phyloP scores from a whole-genome alignment of 23 tunicate species.

The Phallusia fumigata region DNA sequence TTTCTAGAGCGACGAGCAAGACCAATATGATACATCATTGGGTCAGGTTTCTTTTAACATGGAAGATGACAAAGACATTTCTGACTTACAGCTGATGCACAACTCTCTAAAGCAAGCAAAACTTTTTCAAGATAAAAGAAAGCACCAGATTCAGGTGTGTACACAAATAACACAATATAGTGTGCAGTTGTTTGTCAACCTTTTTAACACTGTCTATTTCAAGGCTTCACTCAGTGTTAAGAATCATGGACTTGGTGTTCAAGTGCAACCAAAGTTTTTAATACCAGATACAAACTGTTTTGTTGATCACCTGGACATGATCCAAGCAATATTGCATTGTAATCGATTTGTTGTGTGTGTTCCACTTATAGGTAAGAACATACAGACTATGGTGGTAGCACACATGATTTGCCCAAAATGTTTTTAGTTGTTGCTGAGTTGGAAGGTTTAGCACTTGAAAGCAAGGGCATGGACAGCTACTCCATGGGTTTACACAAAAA shows the following conservation, averaged over 20 bases:
- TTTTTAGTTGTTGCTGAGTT: constrained; percentile 60
- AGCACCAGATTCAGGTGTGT: constrained; percentile 48
- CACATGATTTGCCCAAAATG: too few species aligned
- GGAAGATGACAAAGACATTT: constrained; percentile 22
- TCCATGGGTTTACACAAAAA: constrained; percentile 45
- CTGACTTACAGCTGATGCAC: constrained; percentile 27
- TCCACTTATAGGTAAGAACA: constrained; percentile 73
- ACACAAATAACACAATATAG: background rate
- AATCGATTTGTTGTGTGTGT: constrained; percentile 49
- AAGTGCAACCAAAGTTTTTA: constrained; percentile 58
- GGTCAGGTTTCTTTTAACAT: background rate
- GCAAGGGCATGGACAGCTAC: constrained; percentile 51
- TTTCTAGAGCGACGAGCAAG: background rate
- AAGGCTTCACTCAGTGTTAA: constrained; percentile 57
- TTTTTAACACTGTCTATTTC: background rate
- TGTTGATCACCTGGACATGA: constrained; percentile 61
- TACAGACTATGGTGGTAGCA: too few species aligned
- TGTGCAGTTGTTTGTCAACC: background rate
- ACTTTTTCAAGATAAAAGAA: constrained; percentile 59
- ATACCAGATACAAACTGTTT: constrained; percentile 94
- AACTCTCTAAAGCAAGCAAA: constrained; percentile 53
- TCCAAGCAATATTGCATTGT: constrained; percentile 30
- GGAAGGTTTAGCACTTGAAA: constrained; percentile 72
- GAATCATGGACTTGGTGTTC: background rate
- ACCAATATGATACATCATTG: background rate